Evolutionary conservation across 2,797 vertebrate genomes (phyloP).

Genomic region (Halcyon smyrnensis): DNA sequence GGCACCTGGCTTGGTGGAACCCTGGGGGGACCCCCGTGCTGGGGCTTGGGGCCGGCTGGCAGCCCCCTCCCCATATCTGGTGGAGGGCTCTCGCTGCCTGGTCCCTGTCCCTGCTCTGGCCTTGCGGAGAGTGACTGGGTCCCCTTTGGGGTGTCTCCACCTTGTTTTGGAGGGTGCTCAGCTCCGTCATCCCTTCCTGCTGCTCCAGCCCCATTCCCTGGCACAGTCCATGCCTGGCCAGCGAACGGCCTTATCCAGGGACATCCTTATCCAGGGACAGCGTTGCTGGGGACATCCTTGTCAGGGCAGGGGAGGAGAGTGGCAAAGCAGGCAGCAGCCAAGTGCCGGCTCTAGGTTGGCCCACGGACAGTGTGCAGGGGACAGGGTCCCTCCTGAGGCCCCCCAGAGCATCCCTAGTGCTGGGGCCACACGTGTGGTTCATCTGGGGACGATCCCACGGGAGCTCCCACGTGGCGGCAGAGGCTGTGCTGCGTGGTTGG

Average conservation of each 20-base stretch:
- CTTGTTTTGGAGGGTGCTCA: accelerated
- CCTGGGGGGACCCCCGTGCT: accelerated
- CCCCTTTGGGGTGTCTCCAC: background rate
- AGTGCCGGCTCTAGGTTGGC: accelerated
- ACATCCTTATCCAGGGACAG: background rate
- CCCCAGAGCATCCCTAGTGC: background rate
- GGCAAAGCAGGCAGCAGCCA: accelerated
- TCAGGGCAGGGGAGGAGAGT: background rate
- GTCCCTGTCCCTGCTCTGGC: background rate
- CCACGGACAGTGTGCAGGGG: accelerated
- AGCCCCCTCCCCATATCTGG: accelerated
- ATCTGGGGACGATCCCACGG: accelerated
- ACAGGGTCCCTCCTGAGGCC: background rate
- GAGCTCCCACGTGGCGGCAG: background rate
- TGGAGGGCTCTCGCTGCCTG: background rate
- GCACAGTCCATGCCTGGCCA: background rate
- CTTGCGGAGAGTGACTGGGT: accelerated
- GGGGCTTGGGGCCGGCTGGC: background rate
- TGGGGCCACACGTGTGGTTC: background rate
- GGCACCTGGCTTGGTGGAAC: background rate
- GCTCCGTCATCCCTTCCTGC: background rate
- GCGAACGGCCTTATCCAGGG: background rate
- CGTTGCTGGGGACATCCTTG: accelerated
- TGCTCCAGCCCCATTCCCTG: background rate
- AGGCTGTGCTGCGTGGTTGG: accelerated